Evolutionary conservation across 2,797 vertebrate genomes (phyloP), one percentile per base, ranked within the genome.

Genomic region (Onychomys arenicola): DNA sequence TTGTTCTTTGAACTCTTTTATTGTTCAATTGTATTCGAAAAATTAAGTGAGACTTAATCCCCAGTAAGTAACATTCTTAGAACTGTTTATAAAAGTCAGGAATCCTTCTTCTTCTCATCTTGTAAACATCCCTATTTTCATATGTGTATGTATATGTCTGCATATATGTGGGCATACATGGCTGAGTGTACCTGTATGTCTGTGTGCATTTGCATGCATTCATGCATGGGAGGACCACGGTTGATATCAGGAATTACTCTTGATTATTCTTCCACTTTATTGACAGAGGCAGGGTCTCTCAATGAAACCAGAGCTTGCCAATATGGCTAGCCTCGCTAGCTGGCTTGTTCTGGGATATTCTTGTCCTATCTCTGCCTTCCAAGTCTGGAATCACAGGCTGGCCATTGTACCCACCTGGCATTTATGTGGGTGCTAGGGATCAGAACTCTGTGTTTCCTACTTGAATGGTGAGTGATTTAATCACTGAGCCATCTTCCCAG

Each of bases 71-170:
- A 81, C 34, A 73, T 57, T 83, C 25, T 95, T 95, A 65, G 12
- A 94, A 55, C 12, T 46, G 83, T 37, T 83, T 94, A 78, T 85
- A 71, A 46, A n/a, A 59, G 91, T 81, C 21, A 94, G 1, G 25
- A 88, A 37, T 84, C 14, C 32, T 82, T 88, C 61, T 21, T 17
- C 37, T 69, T 97, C 95, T 87, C 59, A 75, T 89, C 78, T 92
- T 32, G 5, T 5, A 90, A 6, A 25, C 16, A 40, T n/a, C 21
- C 5, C 34, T 29, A 59, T 73, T 75, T 59, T 71, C 67, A 87
- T 87, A n/a, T 87, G 14, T 87, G 19, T 76, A 13, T 27, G 25
- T 46, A 5, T 43, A 10, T 77, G 13, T 9, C 0, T 16, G 43
- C 43, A 49, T 17, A 49, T 43, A 4, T 32, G 13, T 9, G 3